Conservation (phyloP, 2,888 invertebrate genomes). For the Lycocerus yunnanus region DNA sequence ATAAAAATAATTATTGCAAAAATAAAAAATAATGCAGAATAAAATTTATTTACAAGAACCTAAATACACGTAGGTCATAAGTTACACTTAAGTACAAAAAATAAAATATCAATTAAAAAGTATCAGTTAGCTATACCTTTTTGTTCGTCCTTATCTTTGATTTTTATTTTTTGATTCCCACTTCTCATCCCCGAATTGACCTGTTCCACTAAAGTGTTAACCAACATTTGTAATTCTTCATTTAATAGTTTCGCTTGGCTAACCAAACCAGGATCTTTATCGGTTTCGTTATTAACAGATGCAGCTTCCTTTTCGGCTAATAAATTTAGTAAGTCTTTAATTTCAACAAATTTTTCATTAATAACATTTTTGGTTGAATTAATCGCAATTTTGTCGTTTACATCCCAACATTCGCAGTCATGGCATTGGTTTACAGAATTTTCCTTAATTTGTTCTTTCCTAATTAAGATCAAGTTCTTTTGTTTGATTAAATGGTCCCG, state of each 20-base stretch:
- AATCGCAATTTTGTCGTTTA: neutral
- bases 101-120: neutral
- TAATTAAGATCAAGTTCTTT: neutral
- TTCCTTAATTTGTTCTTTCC: neutral
- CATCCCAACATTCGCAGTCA: neutral
- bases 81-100: neutral
- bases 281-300: neutral
- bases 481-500: neutral
- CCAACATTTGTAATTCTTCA: neutral
- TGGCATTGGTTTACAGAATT: neutral
- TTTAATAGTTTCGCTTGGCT: neutral
- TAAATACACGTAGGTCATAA: neutral
- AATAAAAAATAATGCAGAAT: neutral
- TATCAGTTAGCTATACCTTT: neutral
- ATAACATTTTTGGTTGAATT: neutral
- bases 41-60: neutral
- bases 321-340: neutral
- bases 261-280: neutral
- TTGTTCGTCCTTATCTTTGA: neutral
- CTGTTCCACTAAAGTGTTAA: neutral
- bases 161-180: neutral
- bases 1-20: neutral
- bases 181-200: neutral
- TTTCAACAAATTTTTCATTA: neutral
- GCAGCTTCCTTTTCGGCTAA: neutral